Conservation (phyloP, 2,113 vertebrate species). For the Dendropsophus ebraccatus region DNA sequence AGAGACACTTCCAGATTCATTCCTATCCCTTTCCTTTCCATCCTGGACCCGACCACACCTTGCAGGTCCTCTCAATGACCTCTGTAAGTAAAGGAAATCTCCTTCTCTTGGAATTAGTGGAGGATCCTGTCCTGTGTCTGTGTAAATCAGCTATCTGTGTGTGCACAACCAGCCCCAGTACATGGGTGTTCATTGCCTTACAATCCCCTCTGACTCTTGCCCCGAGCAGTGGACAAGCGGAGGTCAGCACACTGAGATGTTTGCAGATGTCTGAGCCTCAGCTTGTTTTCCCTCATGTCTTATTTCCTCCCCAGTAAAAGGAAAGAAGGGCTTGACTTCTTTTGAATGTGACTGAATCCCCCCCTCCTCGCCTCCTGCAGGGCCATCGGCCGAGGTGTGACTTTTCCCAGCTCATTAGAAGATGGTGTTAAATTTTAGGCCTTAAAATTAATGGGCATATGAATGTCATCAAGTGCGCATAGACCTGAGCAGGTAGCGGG, state of each 20-base stretch:
- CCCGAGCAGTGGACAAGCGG: rapidly evolving
- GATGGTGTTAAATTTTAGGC: conserved; percentile 55
- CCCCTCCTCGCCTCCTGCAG: neutral
- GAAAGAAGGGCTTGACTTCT: neutral
- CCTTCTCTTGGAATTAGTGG: neutral
- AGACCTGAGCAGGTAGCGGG: neutral
- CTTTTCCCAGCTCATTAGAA: conserved; percentile 74
- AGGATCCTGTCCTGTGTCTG: neutral
- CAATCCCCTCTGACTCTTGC: neutral
- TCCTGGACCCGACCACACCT: conserved; percentile 1
- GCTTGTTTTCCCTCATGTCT: conserved; percentile 2
- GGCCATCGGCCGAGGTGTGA: conserved; percentile 63
- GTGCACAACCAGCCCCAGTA: neutral
- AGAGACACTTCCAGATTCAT: neutral
- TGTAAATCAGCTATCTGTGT: neutral
- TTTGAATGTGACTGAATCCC: conserved; percentile 26
- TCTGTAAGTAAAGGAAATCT: conserved; percentile 1
- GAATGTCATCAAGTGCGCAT: conserved; percentile 66
- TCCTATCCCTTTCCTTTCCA: neutral
- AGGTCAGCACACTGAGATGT: neutral
- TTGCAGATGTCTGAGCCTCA: conserved; percentile 54
- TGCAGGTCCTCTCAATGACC: conserved; percentile 1
- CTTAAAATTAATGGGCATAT: conserved; percentile 68
- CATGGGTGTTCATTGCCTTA: neutral
- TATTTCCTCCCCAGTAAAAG: conserved; percentile 65